Evolutionary conservation across 2,888 invertebrate species (phyloP), one percentile per base, ranked within the genome.

Genomic region (Rhopalosiphum nymphaeae): DNA sequence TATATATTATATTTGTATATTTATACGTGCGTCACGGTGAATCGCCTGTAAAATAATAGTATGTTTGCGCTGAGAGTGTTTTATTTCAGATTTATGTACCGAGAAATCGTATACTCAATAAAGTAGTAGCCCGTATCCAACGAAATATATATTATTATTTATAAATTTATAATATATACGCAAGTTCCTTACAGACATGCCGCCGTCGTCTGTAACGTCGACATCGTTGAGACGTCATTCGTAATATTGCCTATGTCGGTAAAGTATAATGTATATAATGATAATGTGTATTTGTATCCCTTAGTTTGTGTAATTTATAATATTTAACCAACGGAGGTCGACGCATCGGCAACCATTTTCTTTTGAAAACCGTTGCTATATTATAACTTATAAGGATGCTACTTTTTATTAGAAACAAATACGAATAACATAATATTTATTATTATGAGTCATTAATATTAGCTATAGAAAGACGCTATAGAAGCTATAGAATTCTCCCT

Each of bases 11-110:
- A 53, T 21, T 0, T 21, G 21, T 36, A n/a, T 57, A n/a, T 44
- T 29, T 89, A 49, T 26, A 11, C 36, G 67, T 21, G 67, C 49
- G n/a, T 67, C 46, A 49, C 90, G 78, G 78, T 29, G 36, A 91
- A 78, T 91, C 78, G 26, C 13, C 21, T 61, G 42, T 46, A 9
- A 46, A 46, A 61, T n/a, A 46, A 36, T 36, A 3, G 53, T 49
- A 88, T 36, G 53, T 36, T 53, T 87, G 21, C 25, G 56, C n/a
- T 36, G 36, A 46, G 42, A 87, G 92, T 92, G 92, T 92, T 92
- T 93, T 36, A 36, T 93, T 93, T 93, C 93, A 93, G 46, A 93
- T 93, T 93, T 93, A 90, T 89, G 57, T 89, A 13, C 57, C 89
- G 84, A 89, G 26, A 89, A 89, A 93, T 90, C 46, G 84, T 57